Evolutionary conservation across 1,140 invertebrate species (phyloP).

Genomic region (Sogatella furcifera): DNA sequence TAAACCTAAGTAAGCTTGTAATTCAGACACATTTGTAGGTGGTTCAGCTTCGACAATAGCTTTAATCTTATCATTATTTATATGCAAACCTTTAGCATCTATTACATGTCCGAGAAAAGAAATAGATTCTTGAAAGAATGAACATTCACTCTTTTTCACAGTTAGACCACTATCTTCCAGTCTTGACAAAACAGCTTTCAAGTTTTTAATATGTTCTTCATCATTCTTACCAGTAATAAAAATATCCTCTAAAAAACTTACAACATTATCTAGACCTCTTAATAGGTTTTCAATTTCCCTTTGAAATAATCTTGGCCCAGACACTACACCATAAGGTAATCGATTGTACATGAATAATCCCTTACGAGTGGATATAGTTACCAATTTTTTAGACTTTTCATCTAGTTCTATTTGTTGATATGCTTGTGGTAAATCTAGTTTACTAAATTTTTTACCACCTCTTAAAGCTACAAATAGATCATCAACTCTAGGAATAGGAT

Average conservation of each 20-base stretch:
- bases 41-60: neutral
- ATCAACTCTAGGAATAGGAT: too few relatives aligned
- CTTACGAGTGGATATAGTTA: too few relatives aligned
- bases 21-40: neutral
- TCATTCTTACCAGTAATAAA: neutral
- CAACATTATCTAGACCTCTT: neutral
- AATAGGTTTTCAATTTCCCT: too few relatives aligned
- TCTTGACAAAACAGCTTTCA: neutral
- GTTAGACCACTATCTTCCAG: neutral
- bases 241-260: conserved; percentile 1
- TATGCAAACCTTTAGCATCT: conserved; percentile 2
- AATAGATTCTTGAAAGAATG: neutral
- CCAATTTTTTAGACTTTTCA: too few relatives aligned
- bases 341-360: too few relatives aligned
- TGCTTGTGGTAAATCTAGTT: too few relatives aligned
- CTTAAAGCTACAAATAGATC: too few relatives aligned
- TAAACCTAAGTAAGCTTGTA: conserved; percentile 1
- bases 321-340: too few relatives aligned
- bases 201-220: neutral
- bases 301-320: too few relatives aligned
- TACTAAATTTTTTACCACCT: too few relatives aligned
- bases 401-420: too few relatives aligned
- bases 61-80: neutral
- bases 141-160: neutral
- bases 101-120: neutral